Percentiles rank a stretch among this genome's conserved stretches.
Conservation (phyloP, 2,113 vertebrate species). For the Microtus pennsylvanicus region DNA sequence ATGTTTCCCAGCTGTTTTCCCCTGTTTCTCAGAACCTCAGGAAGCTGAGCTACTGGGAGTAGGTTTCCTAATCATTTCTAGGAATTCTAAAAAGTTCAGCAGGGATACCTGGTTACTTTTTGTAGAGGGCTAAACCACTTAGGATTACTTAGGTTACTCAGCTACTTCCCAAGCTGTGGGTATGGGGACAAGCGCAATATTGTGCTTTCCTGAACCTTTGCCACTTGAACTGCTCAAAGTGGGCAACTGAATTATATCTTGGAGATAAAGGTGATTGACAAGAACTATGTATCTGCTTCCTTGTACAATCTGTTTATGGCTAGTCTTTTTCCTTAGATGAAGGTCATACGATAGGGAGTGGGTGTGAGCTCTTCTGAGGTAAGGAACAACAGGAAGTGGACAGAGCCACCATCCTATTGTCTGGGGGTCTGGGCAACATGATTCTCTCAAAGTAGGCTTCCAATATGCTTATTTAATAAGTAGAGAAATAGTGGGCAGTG, state of each 20-base stretch:
- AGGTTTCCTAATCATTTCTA: neutral
- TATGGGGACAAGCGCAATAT: neutral
- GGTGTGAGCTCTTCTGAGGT: neutral
- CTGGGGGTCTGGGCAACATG: neutral
- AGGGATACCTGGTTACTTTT: neutral
- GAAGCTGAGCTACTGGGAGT: neutral
- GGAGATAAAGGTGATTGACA: neutral
- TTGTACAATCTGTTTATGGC: neutral
- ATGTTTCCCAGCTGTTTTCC: neutral
- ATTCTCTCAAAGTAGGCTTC: neutral
- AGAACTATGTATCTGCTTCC: neutral
- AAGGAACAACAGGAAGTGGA: neutral
- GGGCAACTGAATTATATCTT: neutral
- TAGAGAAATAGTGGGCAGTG: neutral
- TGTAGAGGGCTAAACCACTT: neutral
- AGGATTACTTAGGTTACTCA: too few relatives aligned
- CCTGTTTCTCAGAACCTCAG: neutral
- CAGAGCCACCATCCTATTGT: neutral
- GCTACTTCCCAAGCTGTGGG: neutral
- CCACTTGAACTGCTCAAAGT: neutral
- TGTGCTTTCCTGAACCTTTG: neutral
- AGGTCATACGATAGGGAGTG: neutral
- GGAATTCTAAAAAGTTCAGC: neutral
- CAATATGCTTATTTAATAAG: neutral
- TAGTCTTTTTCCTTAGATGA: neutral